Percentiles rank a stretch among this genome's conserved stretches.
phyloP scores from a whole-genome alignment of 2,797 vertebrate genomes.

The Valencia hispanica region DNA sequence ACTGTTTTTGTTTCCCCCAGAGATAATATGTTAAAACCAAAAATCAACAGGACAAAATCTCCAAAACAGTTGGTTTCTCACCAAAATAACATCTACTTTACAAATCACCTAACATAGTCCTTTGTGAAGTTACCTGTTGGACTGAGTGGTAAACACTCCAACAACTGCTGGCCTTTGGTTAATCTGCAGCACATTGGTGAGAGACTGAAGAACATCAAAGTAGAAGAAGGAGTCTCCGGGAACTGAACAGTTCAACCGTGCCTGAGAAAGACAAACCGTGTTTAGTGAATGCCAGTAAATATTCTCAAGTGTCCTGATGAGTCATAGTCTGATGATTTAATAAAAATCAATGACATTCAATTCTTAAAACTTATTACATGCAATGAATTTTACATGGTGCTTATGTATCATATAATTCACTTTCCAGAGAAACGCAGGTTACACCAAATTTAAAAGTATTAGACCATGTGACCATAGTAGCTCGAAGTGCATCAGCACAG shows the following conservation, averaged over 20 bases:
- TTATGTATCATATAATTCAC: too few relatives aligned
- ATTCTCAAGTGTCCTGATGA: background rate
- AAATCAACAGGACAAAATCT: background rate
- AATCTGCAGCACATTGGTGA: conserved; percentile 93
- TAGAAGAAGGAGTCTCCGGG: conserved; percentile 96
- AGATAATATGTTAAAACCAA: background rate
- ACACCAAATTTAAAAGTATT: too few relatives aligned
- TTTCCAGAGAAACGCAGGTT: too few relatives aligned
- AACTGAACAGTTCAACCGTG: conserved; percentile 94
- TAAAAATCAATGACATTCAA: too few relatives aligned
- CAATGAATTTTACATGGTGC: too few relatives aligned
- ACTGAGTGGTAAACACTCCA: conserved; percentile 95
- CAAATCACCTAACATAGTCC: background rate
- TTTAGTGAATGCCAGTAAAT: background rate
- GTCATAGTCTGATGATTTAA: too few relatives aligned
- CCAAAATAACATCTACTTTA: background rate
- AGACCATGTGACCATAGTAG: background rate
- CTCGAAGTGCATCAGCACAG: background rate
- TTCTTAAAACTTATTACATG: too few relatives aligned
- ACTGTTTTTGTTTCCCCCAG: background rate
- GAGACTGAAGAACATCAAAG: conserved; percentile 94
- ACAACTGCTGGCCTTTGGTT: conserved; percentile 88
- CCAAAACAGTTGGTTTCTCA: background rate
- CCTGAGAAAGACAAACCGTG: conserved; percentile 75
- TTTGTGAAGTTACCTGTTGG: conserved; percentile 85